phyloP scores from a whole-genome alignment of 2,797 vertebrate species.

The Benthosema pterotum region DNA sequence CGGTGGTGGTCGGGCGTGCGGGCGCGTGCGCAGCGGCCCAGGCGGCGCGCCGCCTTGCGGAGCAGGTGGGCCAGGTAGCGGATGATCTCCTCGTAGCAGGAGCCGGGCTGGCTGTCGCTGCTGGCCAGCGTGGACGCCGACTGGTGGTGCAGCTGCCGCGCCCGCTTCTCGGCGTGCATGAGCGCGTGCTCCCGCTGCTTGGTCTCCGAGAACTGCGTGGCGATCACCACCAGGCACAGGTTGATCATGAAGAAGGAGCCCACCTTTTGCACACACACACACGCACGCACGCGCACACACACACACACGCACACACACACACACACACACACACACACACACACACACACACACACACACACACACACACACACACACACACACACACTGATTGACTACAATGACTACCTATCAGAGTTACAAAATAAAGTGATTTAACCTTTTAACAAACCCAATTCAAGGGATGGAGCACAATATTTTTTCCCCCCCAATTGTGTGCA shows the following conservation, averaged over 20 bases:
- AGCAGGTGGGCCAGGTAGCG: slow-evolving; percentile 91
- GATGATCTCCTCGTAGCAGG: slow-evolving; percentile 96
- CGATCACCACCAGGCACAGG: slow-evolving; percentile 98
- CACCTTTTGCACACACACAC: slow-evolving; percentile 77
- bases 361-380: too few species aligned
- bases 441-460: too few species aligned
- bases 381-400: too few species aligned
- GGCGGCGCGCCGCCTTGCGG: slow-evolving; percentile 86
- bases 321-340: neutral
- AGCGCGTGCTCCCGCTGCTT: slow-evolving; percentile 97
- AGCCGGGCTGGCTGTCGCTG: slow-evolving; percentile 94
- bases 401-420: too few species aligned
- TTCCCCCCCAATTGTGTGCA: too few species aligned
- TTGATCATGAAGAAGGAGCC: slow-evolving; percentile 99
- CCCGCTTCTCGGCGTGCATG: slow-evolving; percentile 93
- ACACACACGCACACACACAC: slow-evolving; percentile 9
- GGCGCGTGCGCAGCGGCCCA: slow-evolving; percentile 64
- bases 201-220: slow-evolving; percentile 97
- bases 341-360: neutral
- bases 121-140: slow-evolving; percentile 94
- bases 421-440: too few species aligned
- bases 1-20: neutral
- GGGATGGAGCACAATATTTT: too few species aligned
- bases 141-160: slow-evolving; percentile 92
- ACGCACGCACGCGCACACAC: neutral